Conservation (phyloP, 2,113 vertebrate genomes). For the Aythya baeri region DNA sequence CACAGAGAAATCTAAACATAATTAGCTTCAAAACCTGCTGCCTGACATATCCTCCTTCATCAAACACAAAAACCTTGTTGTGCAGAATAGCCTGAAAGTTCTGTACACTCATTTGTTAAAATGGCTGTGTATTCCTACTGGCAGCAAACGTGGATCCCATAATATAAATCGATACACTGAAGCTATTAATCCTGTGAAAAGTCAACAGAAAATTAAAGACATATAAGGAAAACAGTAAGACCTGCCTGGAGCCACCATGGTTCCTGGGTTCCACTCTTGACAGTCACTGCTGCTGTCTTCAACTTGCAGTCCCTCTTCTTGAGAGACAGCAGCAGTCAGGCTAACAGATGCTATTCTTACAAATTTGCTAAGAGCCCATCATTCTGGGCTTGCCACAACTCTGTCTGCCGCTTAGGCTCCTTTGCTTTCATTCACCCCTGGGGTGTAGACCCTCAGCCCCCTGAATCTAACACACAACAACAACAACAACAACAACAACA, state of each 20-base stretch:
- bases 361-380: background rate
- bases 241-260: accelerated
- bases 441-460: background rate
- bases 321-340: background rate
- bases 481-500: background rate
- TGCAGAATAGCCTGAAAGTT: background rate
- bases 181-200: background rate
- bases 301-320: background rate
- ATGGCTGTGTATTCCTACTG: background rate
- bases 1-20: background rate
- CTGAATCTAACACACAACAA: background rate
- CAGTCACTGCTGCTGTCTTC: background rate
- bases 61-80: background rate
- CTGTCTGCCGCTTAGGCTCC: accelerated
- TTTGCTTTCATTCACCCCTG: background rate
- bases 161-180: background rate
- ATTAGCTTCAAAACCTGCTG: background rate
- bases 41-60: background rate
- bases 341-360: background rate
- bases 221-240: background rate
- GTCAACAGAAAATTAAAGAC: background rate
- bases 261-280: background rate
- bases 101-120: background rate
- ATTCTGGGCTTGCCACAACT: background rate
- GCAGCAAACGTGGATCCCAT: background rate